These are phyloP conservation scores for Nannobrachium achirus DNA, from an alignment of 2,113 vertebrate species.

Conservation along the genomic window DNA sequence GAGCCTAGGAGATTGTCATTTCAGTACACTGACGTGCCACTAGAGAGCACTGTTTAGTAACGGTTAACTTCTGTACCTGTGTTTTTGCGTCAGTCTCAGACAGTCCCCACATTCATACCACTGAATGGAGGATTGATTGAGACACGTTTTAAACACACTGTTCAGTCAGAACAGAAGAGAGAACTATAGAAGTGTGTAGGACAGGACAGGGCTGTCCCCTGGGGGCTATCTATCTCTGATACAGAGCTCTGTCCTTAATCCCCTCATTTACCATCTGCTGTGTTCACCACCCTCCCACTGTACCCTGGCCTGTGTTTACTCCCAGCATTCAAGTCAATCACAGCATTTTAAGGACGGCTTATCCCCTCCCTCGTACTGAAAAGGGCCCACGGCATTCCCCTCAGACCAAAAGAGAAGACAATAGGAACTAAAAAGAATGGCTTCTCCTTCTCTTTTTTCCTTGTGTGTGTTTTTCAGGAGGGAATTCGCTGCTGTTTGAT, in stretches of 20 bases:
- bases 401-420: not conserved
- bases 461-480: too few species aligned
- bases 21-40: constrained; percentile 17
- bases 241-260: constrained; percentile 37
- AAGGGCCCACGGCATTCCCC: constrained; percentile 52
- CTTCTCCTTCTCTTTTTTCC: too few species aligned
- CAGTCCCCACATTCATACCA: not conserved
- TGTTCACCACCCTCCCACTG: constrained; percentile 48
- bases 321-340: constrained; percentile 50
- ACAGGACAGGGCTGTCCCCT: too few species aligned
- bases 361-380: constrained; percentile 22
- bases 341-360: constrained; percentile 32
- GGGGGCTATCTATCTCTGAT: too few species aligned
- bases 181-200: too few species aligned
- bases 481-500: too few species aligned
- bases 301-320: constrained; percentile 40
- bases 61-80: too few species aligned
- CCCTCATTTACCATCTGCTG: constrained; percentile 67
- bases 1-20: not conserved
- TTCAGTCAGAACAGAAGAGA: too few species aligned
- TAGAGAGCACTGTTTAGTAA: constrained; percentile 47
- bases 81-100: constrained; percentile 20
- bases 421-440: too few species aligned
- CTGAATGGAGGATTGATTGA: too few species aligned
- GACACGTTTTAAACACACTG: too few species aligned